These are phyloP conservation scores for Trypoxylus dichotomus DNA, from an alignment of 1,140 invertebrate species.

Conservation along the genomic window DNA sequence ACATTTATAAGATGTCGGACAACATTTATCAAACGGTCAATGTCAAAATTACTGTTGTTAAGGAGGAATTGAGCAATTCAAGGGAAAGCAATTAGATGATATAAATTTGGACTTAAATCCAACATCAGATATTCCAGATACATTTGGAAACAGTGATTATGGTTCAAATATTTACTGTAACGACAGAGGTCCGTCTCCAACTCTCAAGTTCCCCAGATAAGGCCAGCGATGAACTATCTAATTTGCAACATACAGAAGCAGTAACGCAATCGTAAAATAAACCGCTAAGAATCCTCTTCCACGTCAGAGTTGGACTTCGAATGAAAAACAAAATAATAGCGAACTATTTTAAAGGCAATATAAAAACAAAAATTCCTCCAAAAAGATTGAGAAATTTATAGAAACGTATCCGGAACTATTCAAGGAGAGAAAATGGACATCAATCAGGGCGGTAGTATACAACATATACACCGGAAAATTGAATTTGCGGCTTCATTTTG, in stretches of 20 bases:
- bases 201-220: too few species aligned
- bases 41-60: slow-evolving; percentile 32
- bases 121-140: slow-evolving; percentile 2
- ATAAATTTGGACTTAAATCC: slow-evolving; percentile 30
- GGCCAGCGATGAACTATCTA: too few species aligned
- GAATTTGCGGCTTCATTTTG: too few species aligned
- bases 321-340: slow-evolving; percentile 27
- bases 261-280: too few species aligned
- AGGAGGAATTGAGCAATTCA: slow-evolving; percentile 22
- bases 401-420: slow-evolving; percentile 2
- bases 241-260: too few species aligned
- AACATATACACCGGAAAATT: slow-evolving; percentile 29
- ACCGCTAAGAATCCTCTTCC: too few species aligned
- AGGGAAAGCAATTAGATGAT: slow-evolving; percentile 21
- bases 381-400: neutral
- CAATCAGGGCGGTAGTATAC: slow-evolving; percentile 28
- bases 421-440: slow-evolving; percentile 26
- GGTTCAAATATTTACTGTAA: too few species aligned
- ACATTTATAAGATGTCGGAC: slow-evolving; percentile 29
- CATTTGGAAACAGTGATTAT: too few species aligned
- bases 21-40: slow-evolving; percentile 29
- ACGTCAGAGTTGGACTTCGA: slow-evolving; percentile 28
- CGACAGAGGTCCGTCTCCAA: too few species aligned
- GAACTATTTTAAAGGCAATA: slow-evolving; percentile 17
- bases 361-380: slow-evolving; percentile 22